These are phyloP conservation scores for Plodia interpunctella DNA, from an alignment of 1,140 invertebrate species.

Conservation along the genomic window DNA sequence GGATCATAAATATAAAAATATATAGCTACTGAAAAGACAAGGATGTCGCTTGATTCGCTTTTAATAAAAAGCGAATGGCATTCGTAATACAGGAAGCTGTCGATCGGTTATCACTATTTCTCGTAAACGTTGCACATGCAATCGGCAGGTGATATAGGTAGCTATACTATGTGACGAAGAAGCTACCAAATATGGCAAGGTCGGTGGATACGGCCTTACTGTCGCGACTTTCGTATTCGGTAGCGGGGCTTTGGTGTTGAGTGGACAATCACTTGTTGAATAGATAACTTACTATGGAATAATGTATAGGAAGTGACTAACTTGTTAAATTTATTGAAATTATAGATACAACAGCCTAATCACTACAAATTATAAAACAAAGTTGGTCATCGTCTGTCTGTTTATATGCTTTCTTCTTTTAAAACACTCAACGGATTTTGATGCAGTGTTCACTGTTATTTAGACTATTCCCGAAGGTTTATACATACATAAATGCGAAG, in stretches of 20 bases:
- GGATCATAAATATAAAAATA: neutral
- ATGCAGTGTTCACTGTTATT: too few species aligned
- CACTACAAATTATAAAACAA: too few species aligned
- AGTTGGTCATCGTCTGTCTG: too few species aligned
- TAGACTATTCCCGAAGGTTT: too few species aligned
- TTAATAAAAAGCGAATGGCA: slow-evolving; percentile 12
- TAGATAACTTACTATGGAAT: neutral
- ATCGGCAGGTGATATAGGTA: slow-evolving; percentile 9
- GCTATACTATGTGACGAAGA: slow-evolving; percentile 38
- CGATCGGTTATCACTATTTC: slow-evolving; percentile 3
- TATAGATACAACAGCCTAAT: too few species aligned
- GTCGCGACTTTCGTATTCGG: slow-evolving; percentile 43
- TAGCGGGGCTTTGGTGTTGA: neutral
- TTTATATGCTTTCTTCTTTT: too few species aligned
- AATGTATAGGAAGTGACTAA: neutral
- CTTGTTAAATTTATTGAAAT: too few species aligned
- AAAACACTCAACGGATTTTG: too few species aligned
- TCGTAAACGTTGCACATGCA: slow-evolving; percentile 1
- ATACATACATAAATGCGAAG: too few species aligned
- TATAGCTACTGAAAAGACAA: slow-evolving; percentile 16
- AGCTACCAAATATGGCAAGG: slow-evolving; percentile 52
- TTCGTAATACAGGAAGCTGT: slow-evolving; percentile 12
- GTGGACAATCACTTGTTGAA: too few species aligned
- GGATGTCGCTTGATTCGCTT: slow-evolving; percentile 1
- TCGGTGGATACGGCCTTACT: slow-evolving; percentile 43